Evolutionary conservation across 2,888 invertebrate species (phyloP).

Genomic region (Hyles lineata): DNA sequence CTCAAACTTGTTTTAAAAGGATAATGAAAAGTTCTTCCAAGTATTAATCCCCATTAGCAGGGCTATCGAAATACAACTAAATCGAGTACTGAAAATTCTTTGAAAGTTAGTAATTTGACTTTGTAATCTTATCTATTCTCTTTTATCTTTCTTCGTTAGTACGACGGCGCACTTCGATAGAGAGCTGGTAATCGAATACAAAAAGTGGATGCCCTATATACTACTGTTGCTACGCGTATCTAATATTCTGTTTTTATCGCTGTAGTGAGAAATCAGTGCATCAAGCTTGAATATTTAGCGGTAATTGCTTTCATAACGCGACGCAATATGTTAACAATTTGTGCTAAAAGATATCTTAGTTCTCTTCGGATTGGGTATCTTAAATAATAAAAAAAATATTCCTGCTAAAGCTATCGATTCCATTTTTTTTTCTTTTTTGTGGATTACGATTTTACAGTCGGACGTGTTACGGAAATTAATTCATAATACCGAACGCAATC

Average conservation of each 20-base stretch:
- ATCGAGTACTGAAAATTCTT: neutral
- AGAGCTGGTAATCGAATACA: neutral
- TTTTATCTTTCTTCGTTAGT: neutral
- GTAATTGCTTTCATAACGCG: too few relatives aligned
- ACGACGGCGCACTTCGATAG: neutral
- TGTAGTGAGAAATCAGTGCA: too few relatives aligned
- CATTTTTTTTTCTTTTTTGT: too few relatives aligned
- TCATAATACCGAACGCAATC: neutral
- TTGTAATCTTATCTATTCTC: conserved; percentile 5
- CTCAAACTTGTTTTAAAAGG: too few relatives aligned
- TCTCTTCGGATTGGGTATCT: too few relatives aligned
- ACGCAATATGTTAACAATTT: too few relatives aligned
- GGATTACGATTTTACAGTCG: too few relatives aligned
- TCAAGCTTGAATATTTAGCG: too few relatives aligned
- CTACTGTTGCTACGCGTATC: neutral
- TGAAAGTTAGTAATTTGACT: neutral
- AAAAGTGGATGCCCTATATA: neutral
- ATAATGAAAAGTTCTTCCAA: neutral
- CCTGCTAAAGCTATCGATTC: too few relatives aligned
- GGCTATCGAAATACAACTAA: neutral
- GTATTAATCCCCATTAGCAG: conserved; percentile 14
- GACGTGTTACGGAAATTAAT: too few relatives aligned
- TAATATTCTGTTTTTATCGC: neutral
- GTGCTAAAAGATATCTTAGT: too few relatives aligned
- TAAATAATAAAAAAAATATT: too few relatives aligned